Evolutionary conservation across 1,140 invertebrate species (phyloP).

Genomic region (Solenopsis fugax): DNA sequence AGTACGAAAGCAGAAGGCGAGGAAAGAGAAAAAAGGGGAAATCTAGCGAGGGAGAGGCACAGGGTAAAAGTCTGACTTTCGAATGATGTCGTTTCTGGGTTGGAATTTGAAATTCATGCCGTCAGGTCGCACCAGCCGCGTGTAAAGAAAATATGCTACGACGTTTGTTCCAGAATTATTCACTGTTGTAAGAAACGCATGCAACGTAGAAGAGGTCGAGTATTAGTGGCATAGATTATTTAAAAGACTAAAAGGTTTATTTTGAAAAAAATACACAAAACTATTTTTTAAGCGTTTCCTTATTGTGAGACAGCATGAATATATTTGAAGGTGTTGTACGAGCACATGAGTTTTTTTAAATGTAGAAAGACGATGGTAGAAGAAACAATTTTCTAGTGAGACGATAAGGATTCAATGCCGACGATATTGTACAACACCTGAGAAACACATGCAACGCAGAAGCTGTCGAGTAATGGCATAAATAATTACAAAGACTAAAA

Average conservation of each 20-base stretch:
- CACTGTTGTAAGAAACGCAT: constrained; percentile 16
- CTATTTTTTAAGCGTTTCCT: not conserved
- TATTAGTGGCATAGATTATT: constrained; percentile 42
- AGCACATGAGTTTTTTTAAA: not conserved
- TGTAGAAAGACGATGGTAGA: not conserved
- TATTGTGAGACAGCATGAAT: not conserved
- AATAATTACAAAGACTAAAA: constrained; percentile 10
- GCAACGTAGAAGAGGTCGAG: constrained; percentile 9
- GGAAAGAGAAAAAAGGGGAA: not conserved
- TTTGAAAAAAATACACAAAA: not conserved
- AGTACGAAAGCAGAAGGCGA: no score
- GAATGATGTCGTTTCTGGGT: constrained; percentile 34
- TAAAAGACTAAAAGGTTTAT: not conserved
- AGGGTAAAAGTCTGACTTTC: constrained; percentile 38
- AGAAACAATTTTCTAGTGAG: not conserved
- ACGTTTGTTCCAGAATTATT: constrained; percentile 43
- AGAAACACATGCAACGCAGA: not conserved
- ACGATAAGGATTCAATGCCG: not conserved
- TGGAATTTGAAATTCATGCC: constrained; percentile 69
- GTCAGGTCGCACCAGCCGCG: not conserved
- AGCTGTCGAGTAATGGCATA: constrained; percentile 19
- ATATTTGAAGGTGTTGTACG: not conserved
- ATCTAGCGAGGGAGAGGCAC: not conserved
- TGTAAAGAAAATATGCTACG: constrained; percentile 33
- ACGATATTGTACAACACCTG: not conserved